Percentiles rank a stretch among this genome's conserved stretches.
phyloP scores from a whole-genome alignment of 2,797 vertebrate species.

The Melanotaenia maccullochi region DNA sequence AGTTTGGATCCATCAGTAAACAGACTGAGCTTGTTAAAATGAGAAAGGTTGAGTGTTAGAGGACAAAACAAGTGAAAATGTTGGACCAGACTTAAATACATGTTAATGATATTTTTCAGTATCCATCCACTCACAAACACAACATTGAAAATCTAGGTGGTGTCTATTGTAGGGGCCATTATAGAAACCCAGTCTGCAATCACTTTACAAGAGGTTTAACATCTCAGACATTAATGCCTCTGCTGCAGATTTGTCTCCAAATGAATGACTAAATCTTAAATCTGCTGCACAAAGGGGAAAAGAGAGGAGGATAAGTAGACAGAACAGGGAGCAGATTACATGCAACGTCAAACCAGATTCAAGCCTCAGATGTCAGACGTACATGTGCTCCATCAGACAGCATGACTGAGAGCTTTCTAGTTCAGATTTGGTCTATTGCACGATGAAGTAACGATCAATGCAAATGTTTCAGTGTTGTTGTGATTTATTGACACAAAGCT shows the following conservation, averaged over 20 bases:
- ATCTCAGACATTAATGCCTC: slow-evolving; percentile 8
- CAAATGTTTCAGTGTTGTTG: slow-evolving; percentile 39
- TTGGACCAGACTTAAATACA: neutral
- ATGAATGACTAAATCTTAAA: slow-evolving; percentile 13
- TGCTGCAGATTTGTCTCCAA: slow-evolving; percentile 8
- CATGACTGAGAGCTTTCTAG: neutral
- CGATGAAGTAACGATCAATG: neutral
- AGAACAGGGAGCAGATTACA: slow-evolving; percentile 18
- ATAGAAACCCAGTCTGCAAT: neutral
- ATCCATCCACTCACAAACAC: neutral
- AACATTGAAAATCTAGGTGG: neutral
- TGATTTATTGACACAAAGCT: slow-evolving; percentile 28
- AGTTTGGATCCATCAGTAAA: slow-evolving; percentile 13
- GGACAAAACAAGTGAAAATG: slow-evolving; percentile 1
- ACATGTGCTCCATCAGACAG: neutral
- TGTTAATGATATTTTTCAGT: neutral
- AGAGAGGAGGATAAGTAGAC: neutral
- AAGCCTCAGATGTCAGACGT: slow-evolving; percentile 14
- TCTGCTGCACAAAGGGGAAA: slow-evolving; percentile 2
- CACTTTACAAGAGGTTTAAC: neutral
- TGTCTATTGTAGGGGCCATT: neutral
- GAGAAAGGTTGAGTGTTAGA: neutral
- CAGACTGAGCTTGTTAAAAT: neutral
- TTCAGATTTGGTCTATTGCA: neutral
- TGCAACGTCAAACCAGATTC: slow-evolving; percentile 19